Base-by-base conservation (phyloP, 92 coral and sea anemone genomes). In the Epizoanthus stellaris region DNA sequence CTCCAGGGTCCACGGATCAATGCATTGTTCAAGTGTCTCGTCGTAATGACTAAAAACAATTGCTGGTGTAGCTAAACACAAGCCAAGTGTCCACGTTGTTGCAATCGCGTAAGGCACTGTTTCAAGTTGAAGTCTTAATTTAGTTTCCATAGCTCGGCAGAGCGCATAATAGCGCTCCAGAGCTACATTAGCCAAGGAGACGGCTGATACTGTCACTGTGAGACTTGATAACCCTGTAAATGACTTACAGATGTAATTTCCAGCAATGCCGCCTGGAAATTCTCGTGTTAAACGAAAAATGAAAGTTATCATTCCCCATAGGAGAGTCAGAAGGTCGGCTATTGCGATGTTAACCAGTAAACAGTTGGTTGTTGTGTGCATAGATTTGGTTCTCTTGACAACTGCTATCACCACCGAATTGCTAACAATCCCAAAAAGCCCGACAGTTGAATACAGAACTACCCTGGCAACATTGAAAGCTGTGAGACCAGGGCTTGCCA, bases 341-440 rank as follows among this genome's bases (percentile, higher is more conserved):
- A 25, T 20, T 13, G 73, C 73, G 19, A 68, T 68, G 43, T 68
- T 68, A 42, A 14, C 73, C 49, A 68, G 52, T 20, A 68, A 7
- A 68, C 10, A 42, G 73, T 68, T 68, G 30, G 9, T 38, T 38
- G 73, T n/a, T 17, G 73, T 68, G 73, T 38, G 73, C 73, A 68
- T 68, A 45, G 73, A 68, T 68, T 36, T 68, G 9, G 47, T 68
- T 38, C n/a, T 38, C 17, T 43, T 36, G 1, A 68, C 73, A 68
- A 68, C 43, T 16, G 43, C 52, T 36, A 68, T 25, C 2, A 68
- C 52, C n/a, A 68, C n/a, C 8, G 73, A 36, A 43, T 68, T 68
- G 49, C 73, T 38, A 38, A 15, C 12, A 13, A 68, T 68, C 0
- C 73, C 73, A 68, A 68, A 68, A 17, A 68, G 39, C 4, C 73